A percentile compares a stretch with the other conserved stretches of the same genome.
These are phyloP conservation scores for Idris sp. DNA, from an alignment of 1,140 invertebrate genomes.

Conservation along the genomic window DNA sequence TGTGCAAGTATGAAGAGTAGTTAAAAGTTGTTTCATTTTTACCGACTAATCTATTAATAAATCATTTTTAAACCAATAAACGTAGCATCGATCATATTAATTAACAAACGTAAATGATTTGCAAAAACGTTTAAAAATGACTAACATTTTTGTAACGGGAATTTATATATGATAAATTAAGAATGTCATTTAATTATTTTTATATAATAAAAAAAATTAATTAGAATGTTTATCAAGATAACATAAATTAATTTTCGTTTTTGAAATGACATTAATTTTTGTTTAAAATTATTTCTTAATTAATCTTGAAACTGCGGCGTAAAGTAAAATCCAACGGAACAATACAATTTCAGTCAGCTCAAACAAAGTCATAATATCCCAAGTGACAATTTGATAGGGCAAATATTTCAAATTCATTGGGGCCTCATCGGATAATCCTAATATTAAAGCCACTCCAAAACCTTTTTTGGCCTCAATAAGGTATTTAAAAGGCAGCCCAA, in stretches of 20 bases:
- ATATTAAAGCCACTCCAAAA: too few relatives aligned
- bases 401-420: too few relatives aligned
- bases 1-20: too few relatives aligned
- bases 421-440: too few relatives aligned
- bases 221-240: constrained; percentile 20
- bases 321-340: constrained; percentile 20
- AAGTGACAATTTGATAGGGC: too few relatives aligned
- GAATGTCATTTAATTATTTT: constrained; percentile 37
- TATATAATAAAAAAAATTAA: too few relatives aligned
- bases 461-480: too few relatives aligned
- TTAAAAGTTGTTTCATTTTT: too few relatives aligned
- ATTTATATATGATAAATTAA: constrained; percentile 39
- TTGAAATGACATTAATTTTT: constrained; percentile 4
- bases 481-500: too few relatives aligned
- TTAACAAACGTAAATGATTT: constrained; percentile 6
- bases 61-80: too few relatives aligned
- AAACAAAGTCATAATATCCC: too few relatives aligned
- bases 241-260: constrained; percentile 21
- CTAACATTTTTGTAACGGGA: constrained; percentile 33
- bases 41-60: neutral
- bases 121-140: constrained; percentile 26
- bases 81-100: neutral
- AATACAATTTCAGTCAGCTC: constrained; percentile 7
- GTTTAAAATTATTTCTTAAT: constrained; percentile 24
- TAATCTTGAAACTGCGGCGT: neutral